Percentiles rank a stretch among this genome's conserved stretches.
Conservation (phyloP, 2,888 invertebrate species). For the Hypomecis atomaria region DNA sequence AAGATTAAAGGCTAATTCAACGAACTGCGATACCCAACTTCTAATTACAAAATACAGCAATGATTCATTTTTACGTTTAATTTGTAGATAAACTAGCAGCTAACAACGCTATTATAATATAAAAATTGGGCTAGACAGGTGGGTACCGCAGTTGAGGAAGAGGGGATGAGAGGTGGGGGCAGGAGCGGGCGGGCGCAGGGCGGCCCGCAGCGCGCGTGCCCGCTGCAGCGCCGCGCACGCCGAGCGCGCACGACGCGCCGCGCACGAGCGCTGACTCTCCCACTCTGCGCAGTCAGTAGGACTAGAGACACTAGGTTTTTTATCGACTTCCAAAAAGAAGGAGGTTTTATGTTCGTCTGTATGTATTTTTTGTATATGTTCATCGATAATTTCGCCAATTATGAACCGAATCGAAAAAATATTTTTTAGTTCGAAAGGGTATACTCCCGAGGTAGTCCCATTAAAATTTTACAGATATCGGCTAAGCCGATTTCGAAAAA, state of each 20-base stretch:
- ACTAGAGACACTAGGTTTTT: no score
- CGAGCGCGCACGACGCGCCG: slow-evolving; percentile 46
- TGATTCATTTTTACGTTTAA: not conserved
- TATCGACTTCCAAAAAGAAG: no score
- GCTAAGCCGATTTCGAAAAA: no score
- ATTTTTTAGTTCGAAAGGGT: no score
- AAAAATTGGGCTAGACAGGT: not conserved
- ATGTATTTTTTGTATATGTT: no score
- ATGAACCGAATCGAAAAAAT: no score
- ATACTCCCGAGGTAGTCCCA: no score
- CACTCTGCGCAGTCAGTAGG: slow-evolving; percentile 1
- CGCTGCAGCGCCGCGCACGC: slow-evolving; percentile 52
- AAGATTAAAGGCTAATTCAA: not conserved
- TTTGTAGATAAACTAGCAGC: no score
- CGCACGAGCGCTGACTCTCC: slow-evolving; percentile 36
- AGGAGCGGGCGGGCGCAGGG: slow-evolving; percentile 38
- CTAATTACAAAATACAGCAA: not conserved
- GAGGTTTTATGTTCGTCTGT: no score
- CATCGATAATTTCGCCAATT: no score
- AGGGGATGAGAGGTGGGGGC: slow-evolving; percentile 47
- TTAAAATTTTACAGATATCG: no score
- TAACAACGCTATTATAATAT: no score
- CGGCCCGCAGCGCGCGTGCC: slow-evolving; percentile 48
- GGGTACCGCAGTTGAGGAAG: slow-evolving; percentile 46
- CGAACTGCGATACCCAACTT: slow-evolving; percentile 5